Evolutionary conservation across 2,888 invertebrate genomes (phyloP), one percentile per base, ranked within the genome.

Genomic region (Papilio protenor): DNA sequence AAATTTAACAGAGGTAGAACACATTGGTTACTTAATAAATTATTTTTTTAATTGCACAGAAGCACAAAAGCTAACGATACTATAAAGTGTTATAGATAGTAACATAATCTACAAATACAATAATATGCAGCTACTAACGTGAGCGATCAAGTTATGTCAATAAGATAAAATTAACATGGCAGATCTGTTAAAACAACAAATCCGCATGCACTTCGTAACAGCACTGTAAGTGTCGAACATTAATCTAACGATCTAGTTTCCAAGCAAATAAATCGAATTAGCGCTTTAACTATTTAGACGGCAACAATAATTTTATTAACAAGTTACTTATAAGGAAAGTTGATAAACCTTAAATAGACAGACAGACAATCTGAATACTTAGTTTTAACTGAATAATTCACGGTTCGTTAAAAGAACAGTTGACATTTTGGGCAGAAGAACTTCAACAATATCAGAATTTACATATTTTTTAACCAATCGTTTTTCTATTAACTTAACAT

Each of bases 241-340:
- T 85, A 84, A 85, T 74, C 74, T 33, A 77, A 81, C 82, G 83
- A 80, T 85, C 85, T 79, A 84, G 83, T 85, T 85, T 84, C 81
- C 47, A 77, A 73, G 79, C 79, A 81, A 83, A 86, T 88, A 86
- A 86, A 88, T 86, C 82, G 81, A 85, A 85, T 87, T 85, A 88
- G 82, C 83, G 82, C 82, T 79, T 57, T 75, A 72, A 55, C 64
- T 47, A 75, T 78, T 78, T 75, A 78, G 61, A 11, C 8, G 64
- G 64, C 75, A 75, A 71, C 79, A 81, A 83, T 82, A 80, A 81
- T 82, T 82, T 80, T 82, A 82, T 79, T 76, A 79, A 73, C 47
- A 80, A 73, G 52, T 77, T 45, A 80, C 81, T 82, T 82, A 82
- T 80, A 83, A 81, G 82, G 81, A 78, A 70, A 73, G 70, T 76